Evolutionary conservation across 2,113 vertebrate species (phyloP), one percentile per base, ranked within the genome.

Genomic region (Grus americana): DNA sequence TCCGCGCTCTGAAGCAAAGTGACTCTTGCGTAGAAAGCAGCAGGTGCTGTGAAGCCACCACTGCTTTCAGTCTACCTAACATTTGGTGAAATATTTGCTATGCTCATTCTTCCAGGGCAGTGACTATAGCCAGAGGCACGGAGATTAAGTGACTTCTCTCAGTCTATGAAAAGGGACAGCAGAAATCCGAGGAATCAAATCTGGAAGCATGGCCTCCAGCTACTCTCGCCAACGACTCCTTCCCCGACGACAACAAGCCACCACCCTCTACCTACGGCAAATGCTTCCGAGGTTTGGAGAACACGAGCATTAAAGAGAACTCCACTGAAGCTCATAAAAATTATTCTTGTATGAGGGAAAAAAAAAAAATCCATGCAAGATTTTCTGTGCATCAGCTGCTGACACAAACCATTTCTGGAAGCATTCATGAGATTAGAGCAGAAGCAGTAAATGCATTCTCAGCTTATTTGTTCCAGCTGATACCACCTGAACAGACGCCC

Each of bases 401-500:
- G 98, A 98, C 98, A 98, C 73, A 97, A 97, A 96, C 96, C 95
- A 71, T 98, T 98, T 98, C 97, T 96, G 96, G 97, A 91, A 96
- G 95, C 73, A 81, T 97, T 97, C 42, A 62, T 95, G 97, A 97
- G 97, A 98, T 97, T 81, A 95, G 88, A 97, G 96, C 96, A 89
- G 94, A 97, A 97, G 93, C 96, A 97, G 93, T 80, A 97, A 98
- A 97, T 97, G 98, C 97, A 90, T 94, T 97, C 98, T 99, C 98
- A 98, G 98, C 98, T 98, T 98, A 97, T 98, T 98, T 98, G 97
- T 98, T 98, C 98, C 98, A 98, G 98, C 98, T 98, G 98, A 99
- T 98, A 98, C 98, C 98, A 98, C 98, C 98, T 96, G 65, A 98
- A 98, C 90, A 95, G 96, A 67, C 93, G 98, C 98, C 98, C 98